phyloP scores from a whole-genome alignment of 2,888 invertebrate genomes.

The Hemistola chrysoprasaria region DNA sequence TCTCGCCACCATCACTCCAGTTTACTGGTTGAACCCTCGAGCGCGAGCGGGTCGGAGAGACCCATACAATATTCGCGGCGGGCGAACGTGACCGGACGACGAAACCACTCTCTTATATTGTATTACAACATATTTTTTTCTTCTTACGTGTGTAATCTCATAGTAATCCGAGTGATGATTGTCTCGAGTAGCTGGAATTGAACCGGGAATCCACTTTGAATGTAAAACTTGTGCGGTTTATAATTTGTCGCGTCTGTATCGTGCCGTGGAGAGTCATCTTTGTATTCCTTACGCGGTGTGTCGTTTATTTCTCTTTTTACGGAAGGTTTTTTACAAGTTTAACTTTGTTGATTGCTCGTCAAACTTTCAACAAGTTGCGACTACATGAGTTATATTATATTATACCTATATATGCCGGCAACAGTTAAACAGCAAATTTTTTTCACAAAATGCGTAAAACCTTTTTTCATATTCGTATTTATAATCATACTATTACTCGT shows the following conservation, averaged over 20 bases:
- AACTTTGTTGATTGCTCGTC: constrained; percentile 6
- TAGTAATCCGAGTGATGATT: constrained; percentile 34
- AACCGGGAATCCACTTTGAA: constrained; percentile 27
- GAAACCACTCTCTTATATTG: constrained; percentile 34
- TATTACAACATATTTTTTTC: constrained; percentile 39
- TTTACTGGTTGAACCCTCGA: constrained; percentile 13
- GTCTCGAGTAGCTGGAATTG: constrained; percentile 29
- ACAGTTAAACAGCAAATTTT: too few relatives aligned
- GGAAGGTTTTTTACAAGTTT: constrained; percentile 1
- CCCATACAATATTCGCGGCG: constrained; percentile 18
- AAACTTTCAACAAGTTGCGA: constrained; percentile 2
- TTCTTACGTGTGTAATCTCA: constrained; percentile 34
- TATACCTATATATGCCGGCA: too few relatives aligned
- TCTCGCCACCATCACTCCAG: constrained; percentile 13
- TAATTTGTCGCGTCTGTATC: constrained; percentile 26
- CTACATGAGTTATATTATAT: too few relatives aligned
- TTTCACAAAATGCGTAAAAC: too few relatives aligned
- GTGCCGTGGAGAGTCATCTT: constrained; percentile 14
- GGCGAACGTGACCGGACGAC: constrained; percentile 33
- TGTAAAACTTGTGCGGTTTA: constrained; percentile 32
- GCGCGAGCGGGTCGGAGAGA: constrained; percentile 13
- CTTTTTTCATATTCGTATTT: too few relatives aligned
- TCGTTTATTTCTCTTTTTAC: constrained; percentile 12
- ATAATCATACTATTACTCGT: too few relatives aligned
- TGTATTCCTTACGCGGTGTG: constrained; percentile 16